These are phyloP conservation scores for Sandelia bainsii DNA, from an alignment of 2,797 vertebrate species.

Conservation along the genomic window DNA sequence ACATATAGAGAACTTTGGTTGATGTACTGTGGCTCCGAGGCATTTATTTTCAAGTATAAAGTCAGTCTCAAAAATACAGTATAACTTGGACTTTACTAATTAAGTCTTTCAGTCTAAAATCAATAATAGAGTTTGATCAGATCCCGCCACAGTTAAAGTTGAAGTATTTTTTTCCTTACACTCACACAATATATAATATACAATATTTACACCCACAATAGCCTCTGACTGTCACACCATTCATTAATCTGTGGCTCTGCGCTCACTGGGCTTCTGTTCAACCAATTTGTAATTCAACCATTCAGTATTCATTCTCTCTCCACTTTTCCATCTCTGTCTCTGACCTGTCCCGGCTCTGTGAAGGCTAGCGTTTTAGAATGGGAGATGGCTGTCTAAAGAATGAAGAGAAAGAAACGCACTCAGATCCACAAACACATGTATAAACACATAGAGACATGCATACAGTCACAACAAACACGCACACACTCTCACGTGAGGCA, in stretches of 20 bases:
- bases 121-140: constrained; percentile 14
- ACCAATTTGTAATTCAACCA: constrained; percentile 59
- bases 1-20: background rate
- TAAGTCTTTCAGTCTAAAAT: constrained; percentile 28
- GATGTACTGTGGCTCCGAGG: background rate
- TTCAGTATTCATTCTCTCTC: constrained; percentile 59
- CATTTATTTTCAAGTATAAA: background rate
- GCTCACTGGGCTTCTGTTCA: constrained; percentile 31
- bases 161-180: constrained; percentile 11
- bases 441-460: background rate
- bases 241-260: constrained; percentile 57
- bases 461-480: constrained; percentile 24
- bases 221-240: constrained; percentile 40
- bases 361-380: constrained; percentile 63
- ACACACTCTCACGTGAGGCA: constrained; percentile 48
- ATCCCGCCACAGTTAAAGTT: constrained; percentile 6
- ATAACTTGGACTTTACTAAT: background rate
- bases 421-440: background rate
- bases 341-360: constrained; percentile 68
- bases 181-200: no score
- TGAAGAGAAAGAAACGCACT: constrained; percentile 35
- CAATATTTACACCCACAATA: constrained; percentile 45
- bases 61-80: background rate
- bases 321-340: constrained; percentile 60
- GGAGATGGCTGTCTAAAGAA: constrained; percentile 70